Evolutionary conservation across 2,888 invertebrate species (phyloP).

Genomic region (Melanophora roralis): DNA sequence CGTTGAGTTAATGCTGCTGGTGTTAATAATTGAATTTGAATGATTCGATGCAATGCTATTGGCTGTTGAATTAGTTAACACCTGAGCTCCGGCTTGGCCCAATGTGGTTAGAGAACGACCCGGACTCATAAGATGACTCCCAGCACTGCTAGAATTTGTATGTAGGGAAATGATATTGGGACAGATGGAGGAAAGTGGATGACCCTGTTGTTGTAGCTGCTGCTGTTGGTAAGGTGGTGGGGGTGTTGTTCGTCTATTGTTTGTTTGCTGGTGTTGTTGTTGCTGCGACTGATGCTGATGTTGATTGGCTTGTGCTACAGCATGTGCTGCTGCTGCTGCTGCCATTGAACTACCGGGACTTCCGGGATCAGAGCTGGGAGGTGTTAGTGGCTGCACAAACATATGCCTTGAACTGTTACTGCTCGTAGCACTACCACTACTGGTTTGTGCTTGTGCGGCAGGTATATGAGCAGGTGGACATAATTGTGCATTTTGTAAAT

Average conservation of each 20-base stretch:
- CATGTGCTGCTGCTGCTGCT: constrained; percentile 78
- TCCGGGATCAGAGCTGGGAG: constrained; percentile 92
- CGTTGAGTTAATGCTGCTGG: constrained; percentile 30
- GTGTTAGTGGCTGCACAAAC: constrained; percentile 91
- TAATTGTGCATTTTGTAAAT: constrained; percentile 69
- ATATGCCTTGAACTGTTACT: constrained; percentile 78
- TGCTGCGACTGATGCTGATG: constrained; percentile 66
- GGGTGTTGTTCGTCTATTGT: constrained; percentile 69
- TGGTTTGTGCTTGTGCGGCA: constrained; percentile 50
- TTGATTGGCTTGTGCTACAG: constrained; percentile 68
- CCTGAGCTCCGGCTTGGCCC: constrained; percentile 55
- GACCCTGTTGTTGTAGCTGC: constrained; percentile 67
- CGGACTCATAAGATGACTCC: constrained; percentile 65
- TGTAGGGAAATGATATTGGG: constrained; percentile 70
- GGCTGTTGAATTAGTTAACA: constrained; percentile 50
- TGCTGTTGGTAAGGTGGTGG: constrained; percentile 70
- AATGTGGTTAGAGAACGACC: constrained; percentile 68
- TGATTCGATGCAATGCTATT: constrained; percentile 49
- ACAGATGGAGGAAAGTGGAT: constrained; percentile 70
- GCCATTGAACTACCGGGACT: constrained; percentile 86
- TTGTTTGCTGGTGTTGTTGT: constrained; percentile 76
- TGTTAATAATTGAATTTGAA: constrained; percentile 30
- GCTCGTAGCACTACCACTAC: constrained; percentile 19
- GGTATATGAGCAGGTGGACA: constrained; percentile 69
- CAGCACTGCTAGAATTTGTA: constrained; percentile 57